Percentiles rank a stretch among this genome's conserved stretches.
These are phyloP conservation scores for Gallinago media DNA, from an alignment of 2,113 vertebrate genomes.

Conservation along the genomic window DNA sequence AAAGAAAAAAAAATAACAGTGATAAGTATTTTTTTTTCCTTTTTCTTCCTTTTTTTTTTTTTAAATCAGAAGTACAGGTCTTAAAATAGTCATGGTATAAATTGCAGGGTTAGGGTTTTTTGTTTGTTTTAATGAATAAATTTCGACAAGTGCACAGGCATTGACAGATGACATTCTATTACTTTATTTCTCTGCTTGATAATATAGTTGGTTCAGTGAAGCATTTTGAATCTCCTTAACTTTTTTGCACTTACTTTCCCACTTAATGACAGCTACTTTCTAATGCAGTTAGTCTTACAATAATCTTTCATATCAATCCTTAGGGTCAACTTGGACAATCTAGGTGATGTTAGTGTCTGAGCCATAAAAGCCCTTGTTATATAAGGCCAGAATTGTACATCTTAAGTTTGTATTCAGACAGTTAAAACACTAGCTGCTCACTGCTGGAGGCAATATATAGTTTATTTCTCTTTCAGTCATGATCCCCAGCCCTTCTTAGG, in stretches of 20 bases:
- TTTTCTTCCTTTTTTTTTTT: background rate
- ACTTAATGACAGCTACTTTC: background rate
- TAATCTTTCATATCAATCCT: background rate
- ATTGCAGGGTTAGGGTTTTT: background rate
- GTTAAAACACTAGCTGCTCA: constrained; percentile 42
- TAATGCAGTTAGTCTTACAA: background rate
- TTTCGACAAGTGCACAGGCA: background rate
- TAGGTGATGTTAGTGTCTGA: background rate
- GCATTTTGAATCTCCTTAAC: background rate
- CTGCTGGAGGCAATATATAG: constrained; percentile 28
- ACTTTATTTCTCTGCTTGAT: background rate
- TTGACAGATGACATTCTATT: background rate
- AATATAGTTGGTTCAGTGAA: background rate
- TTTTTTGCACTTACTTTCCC: background rate
- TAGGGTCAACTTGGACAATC: background rate
- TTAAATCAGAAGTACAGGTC: background rate
- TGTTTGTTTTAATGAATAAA: background rate
- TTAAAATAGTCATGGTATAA: background rate
- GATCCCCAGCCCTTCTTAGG: constrained; percentile 10
- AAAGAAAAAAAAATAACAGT: background rate
- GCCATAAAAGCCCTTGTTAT: background rate
- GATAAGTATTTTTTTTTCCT: fast-evolving
- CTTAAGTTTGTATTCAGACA: constrained; percentile 44
- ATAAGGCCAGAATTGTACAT: constrained; percentile 11
- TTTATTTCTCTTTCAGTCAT: constrained; percentile 59